Evolutionary conservation across 2,797 vertebrate genomes (phyloP).

Genomic region (Gallinago stenura): DNA sequence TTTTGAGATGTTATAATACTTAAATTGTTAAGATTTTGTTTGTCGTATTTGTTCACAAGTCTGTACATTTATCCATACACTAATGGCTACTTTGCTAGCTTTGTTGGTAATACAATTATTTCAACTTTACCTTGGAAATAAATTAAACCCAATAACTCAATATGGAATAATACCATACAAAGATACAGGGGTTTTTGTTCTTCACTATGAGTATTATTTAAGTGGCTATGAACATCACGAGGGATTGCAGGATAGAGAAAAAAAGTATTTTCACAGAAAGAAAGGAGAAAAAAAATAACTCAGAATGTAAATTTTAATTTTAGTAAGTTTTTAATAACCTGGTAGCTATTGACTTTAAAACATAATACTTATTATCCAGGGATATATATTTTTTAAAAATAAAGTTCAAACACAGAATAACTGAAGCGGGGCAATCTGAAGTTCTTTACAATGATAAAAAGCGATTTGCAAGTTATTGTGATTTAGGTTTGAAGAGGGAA

Average conservation of each 20-base stretch:
- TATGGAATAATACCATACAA: background rate
- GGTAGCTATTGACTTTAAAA: background rate
- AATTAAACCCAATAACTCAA: background rate
- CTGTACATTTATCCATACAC: background rate
- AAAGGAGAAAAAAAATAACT: background rate
- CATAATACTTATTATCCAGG: background rate
- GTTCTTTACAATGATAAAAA: background rate
- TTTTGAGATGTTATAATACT: background rate
- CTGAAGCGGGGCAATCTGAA: background rate
- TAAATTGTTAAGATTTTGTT: background rate
- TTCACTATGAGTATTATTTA: background rate
- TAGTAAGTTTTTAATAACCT: background rate
- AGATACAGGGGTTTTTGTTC: background rate
- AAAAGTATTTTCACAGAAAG: background rate
- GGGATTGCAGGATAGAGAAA: background rate
- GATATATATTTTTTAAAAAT: background rate
- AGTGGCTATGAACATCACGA: background rate
- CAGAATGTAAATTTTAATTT: background rate
- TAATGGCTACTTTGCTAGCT: background rate
- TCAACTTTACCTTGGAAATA: background rate
- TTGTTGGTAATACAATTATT: background rate
- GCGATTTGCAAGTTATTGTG: background rate
- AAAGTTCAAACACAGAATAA: background rate
- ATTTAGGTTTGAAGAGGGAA: background rate
- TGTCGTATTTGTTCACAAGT: background rate